Evolutionary conservation across 1,140 invertebrate genomes (phyloP).

Genomic region (Polyergus mexicanus): DNA sequence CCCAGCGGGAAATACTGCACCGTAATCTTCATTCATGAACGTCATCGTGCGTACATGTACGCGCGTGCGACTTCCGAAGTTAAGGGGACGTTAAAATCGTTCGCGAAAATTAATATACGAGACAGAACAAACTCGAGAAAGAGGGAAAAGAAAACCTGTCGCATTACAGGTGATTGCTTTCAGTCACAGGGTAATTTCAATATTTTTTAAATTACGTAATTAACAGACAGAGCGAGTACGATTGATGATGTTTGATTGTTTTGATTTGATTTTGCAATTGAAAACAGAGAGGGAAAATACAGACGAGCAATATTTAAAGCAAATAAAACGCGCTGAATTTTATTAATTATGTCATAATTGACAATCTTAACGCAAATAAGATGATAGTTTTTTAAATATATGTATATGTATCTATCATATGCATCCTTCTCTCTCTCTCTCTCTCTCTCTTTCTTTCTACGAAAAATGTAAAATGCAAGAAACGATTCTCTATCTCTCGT

Average conservation of each 20-base stretch:
- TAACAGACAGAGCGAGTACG: not conserved
- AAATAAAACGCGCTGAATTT: not conserved
- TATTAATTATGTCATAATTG: not conserved
- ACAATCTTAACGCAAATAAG: not conserved
- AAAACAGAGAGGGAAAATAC: not conserved
- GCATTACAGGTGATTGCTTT: constrained; percentile 37
- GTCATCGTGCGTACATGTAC: not conserved
- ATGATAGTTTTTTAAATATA: not conserved
- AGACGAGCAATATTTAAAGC: not conserved
- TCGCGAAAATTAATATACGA: constrained; percentile 49
- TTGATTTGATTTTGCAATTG: not conserved
- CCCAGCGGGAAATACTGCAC: constrained; percentile 23
- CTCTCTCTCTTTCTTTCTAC: not conserved
- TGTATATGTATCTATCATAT: not conserved
- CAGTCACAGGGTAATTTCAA: not conserved
- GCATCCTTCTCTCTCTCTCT: not conserved
- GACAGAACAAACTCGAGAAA: not conserved
- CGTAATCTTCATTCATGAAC: constrained; percentile 51
- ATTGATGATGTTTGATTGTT: not conserved
- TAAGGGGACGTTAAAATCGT: constrained; percentile 24
- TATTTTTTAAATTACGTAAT: not conserved
- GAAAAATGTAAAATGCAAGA: not conserved
- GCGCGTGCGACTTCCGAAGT: not conserved
- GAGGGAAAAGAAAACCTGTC: not conserved
- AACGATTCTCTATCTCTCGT: not conserved